Conservation (phyloP, 2,113 vertebrate species). For the Damaliscus lunatus region DNA sequence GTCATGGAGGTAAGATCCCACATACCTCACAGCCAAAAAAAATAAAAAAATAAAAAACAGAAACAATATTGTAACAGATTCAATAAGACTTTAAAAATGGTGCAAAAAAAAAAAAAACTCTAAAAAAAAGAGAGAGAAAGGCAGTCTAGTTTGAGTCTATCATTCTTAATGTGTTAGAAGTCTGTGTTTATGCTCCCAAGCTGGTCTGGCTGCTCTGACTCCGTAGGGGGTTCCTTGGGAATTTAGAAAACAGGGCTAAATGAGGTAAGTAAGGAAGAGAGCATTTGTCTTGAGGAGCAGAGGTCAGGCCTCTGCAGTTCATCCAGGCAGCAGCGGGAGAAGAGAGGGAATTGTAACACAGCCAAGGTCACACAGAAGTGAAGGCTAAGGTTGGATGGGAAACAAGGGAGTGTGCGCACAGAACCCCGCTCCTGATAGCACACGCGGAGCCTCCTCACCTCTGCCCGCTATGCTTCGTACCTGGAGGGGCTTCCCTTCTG, state of each 20-base stretch:
- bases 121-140: background rate
- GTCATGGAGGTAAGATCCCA: background rate
- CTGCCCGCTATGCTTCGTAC: background rate
- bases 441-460: fast-evolving
- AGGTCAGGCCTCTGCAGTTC: background rate
- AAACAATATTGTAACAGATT: too few relatives aligned
- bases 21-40: background rate
- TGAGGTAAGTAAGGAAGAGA: background rate
- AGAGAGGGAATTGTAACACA: background rate
- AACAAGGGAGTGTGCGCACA: background rate
- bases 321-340: background rate
- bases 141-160: background rate
- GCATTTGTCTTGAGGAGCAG: background rate
- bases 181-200: background rate
- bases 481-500: background rate
- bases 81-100: too few relatives aligned
- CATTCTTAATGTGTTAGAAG: background rate
- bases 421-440: fast-evolving
- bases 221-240: background rate
- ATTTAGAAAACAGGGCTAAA: background rate
- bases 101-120: background rate
- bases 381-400: background rate
- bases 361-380: background rate
- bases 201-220: background rate
- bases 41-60: background rate